Base-by-base conservation (phyloP, 1,140 invertebrate species). In the Leptopilina boulardi region DNA sequence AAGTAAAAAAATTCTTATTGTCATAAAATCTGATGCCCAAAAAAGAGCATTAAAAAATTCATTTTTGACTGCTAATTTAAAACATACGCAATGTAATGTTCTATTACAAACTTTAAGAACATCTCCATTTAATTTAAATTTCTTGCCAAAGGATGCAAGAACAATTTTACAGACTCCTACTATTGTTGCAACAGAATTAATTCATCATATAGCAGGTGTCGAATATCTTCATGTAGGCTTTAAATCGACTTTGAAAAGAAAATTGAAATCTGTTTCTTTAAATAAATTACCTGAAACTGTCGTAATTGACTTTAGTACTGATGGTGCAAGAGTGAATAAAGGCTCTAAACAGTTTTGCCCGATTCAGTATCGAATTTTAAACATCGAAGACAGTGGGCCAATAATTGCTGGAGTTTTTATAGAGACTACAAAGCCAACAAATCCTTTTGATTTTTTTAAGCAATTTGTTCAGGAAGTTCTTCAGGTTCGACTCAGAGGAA, bases 211-310 rank as follows among this genome's bases (percentile, higher is more conserved):
- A 1, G 18, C 71, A 26, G 15, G 78, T 42, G 41, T 75, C 47
- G 78, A 80, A 76, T 76, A 80, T 70, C 34, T 80, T 18, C 78
- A 80, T 74, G 9, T 76, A 34, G 78, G 78, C 2, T 70, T 77
- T 2, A 38, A 74, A 70, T 8, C 26, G 18, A 71, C 72, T 13
- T 74, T 77, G 4, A 34, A 34, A 13, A 72, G 51, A 23, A 78
- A 66, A 26, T 59, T 78, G 18, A 2, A 26, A n/a, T 6, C 15
- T 2, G 18, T 42, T 47, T 15, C 75, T 0, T 10, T 8, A 56
- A 11, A 71, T 70, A 44, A 13, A 30, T 38, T 80, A 34, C 76
- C 73, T 3, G 3, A 26, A 13, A 18, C 13, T 41, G 11, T 80
- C 3, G 6, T 77, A 10, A 71, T 75, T n/a, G 78, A 75, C 59